Conservation (phyloP, 2,113 vertebrate genomes). For the Psephotus haematonotus region DNA sequence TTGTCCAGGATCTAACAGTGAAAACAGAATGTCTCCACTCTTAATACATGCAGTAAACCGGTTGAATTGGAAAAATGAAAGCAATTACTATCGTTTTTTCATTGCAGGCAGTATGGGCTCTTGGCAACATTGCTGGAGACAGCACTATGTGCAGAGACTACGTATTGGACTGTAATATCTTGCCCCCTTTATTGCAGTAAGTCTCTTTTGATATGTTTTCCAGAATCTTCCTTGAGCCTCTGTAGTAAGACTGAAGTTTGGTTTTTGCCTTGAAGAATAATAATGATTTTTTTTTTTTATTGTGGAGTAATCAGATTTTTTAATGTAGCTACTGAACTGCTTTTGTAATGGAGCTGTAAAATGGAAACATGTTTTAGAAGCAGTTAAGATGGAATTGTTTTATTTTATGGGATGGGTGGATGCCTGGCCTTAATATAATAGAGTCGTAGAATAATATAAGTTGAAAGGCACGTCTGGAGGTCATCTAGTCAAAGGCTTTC, state of each 20-base stretch:
- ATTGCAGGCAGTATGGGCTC: constrained; percentile 94
- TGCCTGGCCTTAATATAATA: background rate
- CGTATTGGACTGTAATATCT: constrained; percentile 95
- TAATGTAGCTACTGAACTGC: background rate
- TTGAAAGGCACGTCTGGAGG: constrained; percentile 25
- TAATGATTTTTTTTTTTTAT: background rate
- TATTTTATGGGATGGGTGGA: constrained; percentile 6
- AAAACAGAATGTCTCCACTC: background rate
- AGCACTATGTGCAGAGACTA: constrained; percentile 98
- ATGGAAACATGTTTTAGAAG: background rate
- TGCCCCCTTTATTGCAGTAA: constrained; percentile 95
- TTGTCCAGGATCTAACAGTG: background rate
- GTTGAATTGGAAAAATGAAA: background rate
- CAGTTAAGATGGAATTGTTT: constrained; percentile 15
- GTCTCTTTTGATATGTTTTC: constrained; percentile 58
- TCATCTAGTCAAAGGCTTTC: background rate
- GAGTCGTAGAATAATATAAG: background rate
- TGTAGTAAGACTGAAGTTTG: background rate
- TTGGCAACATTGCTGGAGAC: constrained; percentile 98
- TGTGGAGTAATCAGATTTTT: background rate
- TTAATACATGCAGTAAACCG: background rate
- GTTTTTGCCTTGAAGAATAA: background rate
- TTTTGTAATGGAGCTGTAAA: background rate
- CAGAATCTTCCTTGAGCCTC: background rate
- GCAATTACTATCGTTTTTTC: background rate